A percentile compares a stretch with the other conserved stretches of the same genome.
phyloP scores from a whole-genome alignment of 2,113 vertebrate species.

The Psittacara wagleri region DNA sequence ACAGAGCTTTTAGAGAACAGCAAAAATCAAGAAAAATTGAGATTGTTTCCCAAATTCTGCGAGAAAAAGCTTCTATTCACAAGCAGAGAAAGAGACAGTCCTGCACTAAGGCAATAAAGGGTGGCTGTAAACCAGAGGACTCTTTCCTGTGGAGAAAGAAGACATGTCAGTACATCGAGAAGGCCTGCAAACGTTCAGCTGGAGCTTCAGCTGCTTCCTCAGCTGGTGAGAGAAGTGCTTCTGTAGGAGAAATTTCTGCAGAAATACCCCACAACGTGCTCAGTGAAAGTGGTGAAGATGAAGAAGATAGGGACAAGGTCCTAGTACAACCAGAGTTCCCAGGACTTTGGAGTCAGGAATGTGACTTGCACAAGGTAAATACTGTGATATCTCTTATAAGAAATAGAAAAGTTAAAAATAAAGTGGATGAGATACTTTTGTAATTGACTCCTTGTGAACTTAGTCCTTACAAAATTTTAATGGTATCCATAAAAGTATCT shows the following conservation, averaged over 20 bases:
- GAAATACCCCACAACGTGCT: neutral
- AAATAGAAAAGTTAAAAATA: neutral
- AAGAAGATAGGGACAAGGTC: slow-evolving; percentile 29
- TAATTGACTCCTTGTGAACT: neutral
- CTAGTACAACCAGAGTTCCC: slow-evolving; percentile 83
- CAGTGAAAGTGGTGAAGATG: neutral
- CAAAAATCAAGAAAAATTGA: slow-evolving; percentile 80
- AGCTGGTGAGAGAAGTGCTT: neutral
- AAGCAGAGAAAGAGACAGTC: slow-evolving; percentile 39
- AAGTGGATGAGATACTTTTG: neutral
- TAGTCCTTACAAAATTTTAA: neutral
- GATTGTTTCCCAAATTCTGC: slow-evolving; percentile 78
- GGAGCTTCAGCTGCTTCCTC: neutral
- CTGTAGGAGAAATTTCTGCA: neutral
- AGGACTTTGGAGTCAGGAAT: slow-evolving; percentile 78
- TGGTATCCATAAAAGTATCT: neutral
- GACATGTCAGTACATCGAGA: slow-evolving; percentile 64
- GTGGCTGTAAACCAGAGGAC: neutral
- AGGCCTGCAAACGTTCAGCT: neutral
- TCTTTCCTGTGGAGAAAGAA: slow-evolving; percentile 9
- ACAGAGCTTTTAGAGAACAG: slow-evolving; percentile 79
- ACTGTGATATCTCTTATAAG: neutral
- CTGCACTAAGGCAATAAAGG: neutral
- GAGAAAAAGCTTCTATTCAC: slow-evolving; percentile 70
- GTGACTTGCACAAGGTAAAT: slow-evolving; percentile 57